Evolutionary conservation across 53 echinoderm and acorn worm genomes (phyloP), one percentile per base, ranked within the genome.

Genomic region (Patiria pectinifera): DNA sequence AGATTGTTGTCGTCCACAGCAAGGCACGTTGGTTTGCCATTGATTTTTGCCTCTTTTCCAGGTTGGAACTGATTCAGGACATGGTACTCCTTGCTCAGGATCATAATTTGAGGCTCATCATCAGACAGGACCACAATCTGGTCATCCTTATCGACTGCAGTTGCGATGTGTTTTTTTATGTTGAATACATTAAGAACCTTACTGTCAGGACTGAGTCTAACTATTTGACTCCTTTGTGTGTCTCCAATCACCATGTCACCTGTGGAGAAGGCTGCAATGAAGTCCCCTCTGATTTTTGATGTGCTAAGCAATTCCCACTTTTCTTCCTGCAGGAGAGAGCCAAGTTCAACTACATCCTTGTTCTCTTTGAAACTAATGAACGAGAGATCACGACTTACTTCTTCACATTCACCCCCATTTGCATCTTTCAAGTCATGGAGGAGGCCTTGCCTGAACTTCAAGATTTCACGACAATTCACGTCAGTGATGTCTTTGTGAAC

Each of bases 1-100:
- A 61, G 58, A 62, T 88, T 88, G 48, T 45, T 3, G 35, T 77
- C 88, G 21, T 88, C 88, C 62, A 88, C 88, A 18, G 88, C 88
- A 59, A 88, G 78, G 23, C 78, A 87, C 35, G 87, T 87, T 8
- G 88, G 88, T 60, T 13, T 77, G 60, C 78, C 24, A 3, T 87
- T 6, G 46, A 79, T 48, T 45, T 79, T 11, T 79, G 79, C 79
- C 48, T 79, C 79, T 11, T 45, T 14, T 23, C 77, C 78, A 13
- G 78, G 77, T 1, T 16, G 43, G 45, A 87, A 87, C 87, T 87
- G 59, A 44, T 21, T 77, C 18, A 87, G 87, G 45, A 78, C 19
- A 60, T 87, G 77, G 78, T 3, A 61, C 6, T 87, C 60, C 62
- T 59, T 78, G 45, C 58, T 78, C 18, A 78, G 58, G 11, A 60